Conservation (phyloP, 2,888 invertebrate genomes). For the Temnothorax rugatulus region DNA sequence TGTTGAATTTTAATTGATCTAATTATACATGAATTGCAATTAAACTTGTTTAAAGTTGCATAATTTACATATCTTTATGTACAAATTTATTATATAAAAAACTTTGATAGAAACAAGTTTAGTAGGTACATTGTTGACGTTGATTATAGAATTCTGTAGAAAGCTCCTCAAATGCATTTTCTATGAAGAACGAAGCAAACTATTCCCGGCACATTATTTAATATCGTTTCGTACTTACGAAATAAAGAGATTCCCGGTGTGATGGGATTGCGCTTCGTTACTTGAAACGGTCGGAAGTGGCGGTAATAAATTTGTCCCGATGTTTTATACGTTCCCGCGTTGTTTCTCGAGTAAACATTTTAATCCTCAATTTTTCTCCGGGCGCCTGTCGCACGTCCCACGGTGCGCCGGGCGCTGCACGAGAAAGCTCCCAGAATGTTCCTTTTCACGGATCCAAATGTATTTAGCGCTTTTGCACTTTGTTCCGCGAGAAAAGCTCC, state of each 20-base stretch:
- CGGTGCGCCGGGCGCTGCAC: conserved; percentile 31
- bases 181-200: conserved; percentile 9
- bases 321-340: conserved; percentile 58
- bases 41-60: neutral
- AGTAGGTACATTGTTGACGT: neutral
- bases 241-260: conserved; percentile 43
- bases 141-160: neutral
- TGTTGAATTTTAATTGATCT: neutral
- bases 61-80: neutral
- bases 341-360: conserved; percentile 61
- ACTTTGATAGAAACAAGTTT: neutral
- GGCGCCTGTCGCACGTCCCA: conserved; percentile 40
- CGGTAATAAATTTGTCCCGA: conserved; percentile 56
- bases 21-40: conserved; percentile 4
- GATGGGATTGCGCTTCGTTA: conserved; percentile 56
- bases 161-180: conserved; percentile 17
- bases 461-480: conserved; percentile 66
- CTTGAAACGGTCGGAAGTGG: conserved; percentile 55
- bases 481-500: conserved; percentile 61
- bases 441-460: conserved; percentile 62
- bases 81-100: neutral
- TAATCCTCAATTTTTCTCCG: conserved; percentile 57
- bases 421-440: conserved; percentile 57
- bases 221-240: conserved; percentile 47
- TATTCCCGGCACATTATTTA: conserved; percentile 49